Percentiles rank a stretch among this genome's conserved stretches.
Conservation (phyloP, 2,113 vertebrate genomes). For the Eulemur rufifrons region DNA sequence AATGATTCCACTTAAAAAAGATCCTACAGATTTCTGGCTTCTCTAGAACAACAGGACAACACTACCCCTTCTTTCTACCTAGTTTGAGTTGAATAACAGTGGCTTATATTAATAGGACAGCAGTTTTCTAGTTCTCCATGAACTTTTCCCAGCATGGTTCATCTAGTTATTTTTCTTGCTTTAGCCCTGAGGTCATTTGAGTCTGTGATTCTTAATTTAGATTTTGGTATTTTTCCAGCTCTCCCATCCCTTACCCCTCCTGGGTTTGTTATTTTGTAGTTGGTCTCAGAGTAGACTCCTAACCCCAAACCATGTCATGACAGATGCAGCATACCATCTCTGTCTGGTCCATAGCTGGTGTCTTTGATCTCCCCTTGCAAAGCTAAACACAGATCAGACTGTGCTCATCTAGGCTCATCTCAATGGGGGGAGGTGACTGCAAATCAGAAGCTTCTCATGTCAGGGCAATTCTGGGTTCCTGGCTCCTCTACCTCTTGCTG, state of each 20-base stretch:
- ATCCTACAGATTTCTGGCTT: neutral
- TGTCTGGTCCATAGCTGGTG: neutral
- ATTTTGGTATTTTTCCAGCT: neutral
- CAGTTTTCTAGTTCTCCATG: fast-evolving
- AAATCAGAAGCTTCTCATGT: neutral
- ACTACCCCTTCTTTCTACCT: neutral
- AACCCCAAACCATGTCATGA: neutral
- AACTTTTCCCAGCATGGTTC: neutral
- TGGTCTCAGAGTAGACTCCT: neutral
- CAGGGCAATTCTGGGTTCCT: neutral
- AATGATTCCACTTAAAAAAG: neutral
- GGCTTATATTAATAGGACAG: neutral
- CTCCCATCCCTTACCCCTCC: neutral
- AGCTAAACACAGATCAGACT: neutral
- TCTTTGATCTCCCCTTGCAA: neutral
- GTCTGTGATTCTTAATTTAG: neutral
- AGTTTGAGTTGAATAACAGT: too few species aligned
- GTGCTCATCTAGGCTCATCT: neutral
- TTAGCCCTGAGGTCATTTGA: neutral
- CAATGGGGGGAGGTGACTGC: neutral
- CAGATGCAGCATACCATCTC: fast-evolving
- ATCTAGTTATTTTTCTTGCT: neutral
- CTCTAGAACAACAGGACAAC: neutral
- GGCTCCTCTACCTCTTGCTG: neutral
- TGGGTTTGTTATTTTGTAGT: neutral